Evolutionary conservation across 1,140 invertebrate species (phyloP), one percentile per base, ranked within the genome.

Genomic region (Protaetia brevitarsis): DNA sequence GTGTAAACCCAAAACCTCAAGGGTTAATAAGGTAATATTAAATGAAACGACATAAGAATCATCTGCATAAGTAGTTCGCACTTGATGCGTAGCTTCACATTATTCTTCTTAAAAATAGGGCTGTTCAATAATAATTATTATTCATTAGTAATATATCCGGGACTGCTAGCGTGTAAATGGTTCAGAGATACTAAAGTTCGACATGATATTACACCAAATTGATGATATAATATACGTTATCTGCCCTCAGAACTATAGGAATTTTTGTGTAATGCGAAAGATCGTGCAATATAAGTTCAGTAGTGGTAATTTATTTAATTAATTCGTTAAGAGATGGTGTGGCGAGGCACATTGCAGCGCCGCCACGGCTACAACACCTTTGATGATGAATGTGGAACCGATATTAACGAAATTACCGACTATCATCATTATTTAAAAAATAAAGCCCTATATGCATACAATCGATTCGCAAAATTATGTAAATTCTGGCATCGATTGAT

Each of bases 361-460:
- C 3, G 26, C 57, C 10, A 31, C 57, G 57, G 27, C 26, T 28
- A 28, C 2, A 29, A 28, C 57, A 3, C 26, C 57, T 59, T 31
- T 59, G 26, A 29, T 59, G 57, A 59, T 59, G 57, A 59, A 59
- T 59, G 26, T 23, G 30, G 27, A 31, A 59, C 27, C 57, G 57
- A 59, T 59, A 59, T 59, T 59, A 59, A 59, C 57, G 57, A 59
- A 59, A 59, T 59, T 59, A 27, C 57, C 57, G 10, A 59, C 30
- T 59, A 59, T 59, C 30, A 59, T 59, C 57, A 59, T 59, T 59
- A 59, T 59, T 59, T 59, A 59, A 59, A 59, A 59, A 28, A 59
- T 59, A 51, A 51, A 16, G 34, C 41, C 19, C 11, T 51, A 51
- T 51, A 51, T 51, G 41, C 41, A 51, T 51, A 51, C 41, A 51